A percentile compares a stretch with the other conserved stretches of the same genome.
These are phyloP conservation scores for Pterophyllum scalare DNA, from an alignment of 2,113 vertebrate genomes.

Conservation along the genomic window DNA sequence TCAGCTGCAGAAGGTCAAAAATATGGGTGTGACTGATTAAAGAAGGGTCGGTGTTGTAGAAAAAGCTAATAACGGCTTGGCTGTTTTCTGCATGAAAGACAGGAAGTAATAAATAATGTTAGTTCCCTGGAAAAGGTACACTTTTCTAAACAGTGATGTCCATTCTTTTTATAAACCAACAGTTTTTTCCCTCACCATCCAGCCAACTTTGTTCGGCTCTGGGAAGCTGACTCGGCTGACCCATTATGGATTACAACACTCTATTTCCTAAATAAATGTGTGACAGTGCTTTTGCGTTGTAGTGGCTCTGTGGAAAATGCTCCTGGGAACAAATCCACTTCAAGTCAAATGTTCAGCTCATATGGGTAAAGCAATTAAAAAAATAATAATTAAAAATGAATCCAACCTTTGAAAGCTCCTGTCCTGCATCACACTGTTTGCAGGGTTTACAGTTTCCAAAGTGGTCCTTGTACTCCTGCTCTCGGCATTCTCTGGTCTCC, in stretches of 20 bases:
- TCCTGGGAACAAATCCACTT: neutral
- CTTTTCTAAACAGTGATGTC: conserved; percentile 57
- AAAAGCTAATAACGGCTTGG: conserved; percentile 67
- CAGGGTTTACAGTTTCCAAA: conserved; percentile 89
- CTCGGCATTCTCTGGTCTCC: conserved; percentile 90
- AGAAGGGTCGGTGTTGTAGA: conserved; percentile 65
- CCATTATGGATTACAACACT: conserved; percentile 26
- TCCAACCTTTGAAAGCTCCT: conserved; percentile 94
- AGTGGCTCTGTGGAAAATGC: neutral
- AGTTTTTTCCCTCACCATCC: conserved; percentile 6
- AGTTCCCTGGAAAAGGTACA: conserved; percentile 49
- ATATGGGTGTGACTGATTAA: conserved; percentile 80
- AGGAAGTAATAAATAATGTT: conserved; percentile 82
- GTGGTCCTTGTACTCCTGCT: conserved; percentile 91
- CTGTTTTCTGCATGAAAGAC: conserved; percentile 70
- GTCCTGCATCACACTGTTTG: conserved; percentile 94
- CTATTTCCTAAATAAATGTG: conserved; percentile 32
- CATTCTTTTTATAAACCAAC: conserved; percentile 47
- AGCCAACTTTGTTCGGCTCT: neutral
- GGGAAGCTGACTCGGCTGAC: conserved; percentile 36
- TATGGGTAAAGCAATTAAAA: neutral
- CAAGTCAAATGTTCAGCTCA: neutral
- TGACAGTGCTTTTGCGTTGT: conserved; percentile 7
- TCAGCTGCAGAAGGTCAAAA: conserved; percentile 71
- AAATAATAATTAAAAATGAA: neutral